Percentiles rank a stretch among this genome's conserved stretches.
phyloP scores from a whole-genome alignment of 2,888 invertebrate species.

The Rhamphomyia laevipes region DNA sequence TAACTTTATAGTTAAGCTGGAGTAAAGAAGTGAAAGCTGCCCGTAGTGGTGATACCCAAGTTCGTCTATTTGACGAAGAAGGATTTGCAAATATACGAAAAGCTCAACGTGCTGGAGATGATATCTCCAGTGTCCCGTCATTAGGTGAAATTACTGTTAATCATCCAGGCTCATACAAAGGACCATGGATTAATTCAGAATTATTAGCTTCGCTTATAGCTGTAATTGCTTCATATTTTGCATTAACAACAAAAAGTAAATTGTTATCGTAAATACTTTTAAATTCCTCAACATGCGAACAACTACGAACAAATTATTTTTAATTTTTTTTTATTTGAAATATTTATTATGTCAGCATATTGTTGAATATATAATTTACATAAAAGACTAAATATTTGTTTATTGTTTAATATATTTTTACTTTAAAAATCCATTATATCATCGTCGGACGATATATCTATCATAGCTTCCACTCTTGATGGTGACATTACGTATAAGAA shows the following conservation, averaged over 20 bases:
- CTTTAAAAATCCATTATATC: conserved; percentile 14
- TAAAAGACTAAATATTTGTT: neutral
- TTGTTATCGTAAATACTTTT: conserved; percentile 49
- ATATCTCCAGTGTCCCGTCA: conserved; percentile 49
- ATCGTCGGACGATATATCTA: conserved; percentile 33
- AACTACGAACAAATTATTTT: too few species aligned
- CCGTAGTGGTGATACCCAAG: conserved; percentile 64
- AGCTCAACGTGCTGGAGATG: conserved; percentile 60
- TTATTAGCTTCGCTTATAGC: conserved; percentile 71
- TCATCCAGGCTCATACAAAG: conserved; percentile 74
- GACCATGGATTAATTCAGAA: conserved; percentile 89
- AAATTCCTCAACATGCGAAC: neutral
- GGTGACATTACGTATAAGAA: conserved; percentile 37
- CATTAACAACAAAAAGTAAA: conserved; percentile 72
- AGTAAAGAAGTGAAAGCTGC: conserved; percentile 77
- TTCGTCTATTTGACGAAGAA: conserved; percentile 85
- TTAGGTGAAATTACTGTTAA: conserved; percentile 55
- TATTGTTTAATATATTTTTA: neutral
- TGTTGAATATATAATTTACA: neutral
- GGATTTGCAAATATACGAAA: conserved; percentile 79
- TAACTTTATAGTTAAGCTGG: conserved; percentile 69
- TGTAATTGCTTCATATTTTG: conserved; percentile 71
- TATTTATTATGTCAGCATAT: neutral
- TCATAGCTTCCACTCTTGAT: conserved; percentile 36
- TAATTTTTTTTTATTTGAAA: too few species aligned